Evolutionary conservation across 2,113 vertebrate species (phyloP), one percentile per base, ranked within the genome.

Genomic region (Pluvianellus socialis): DNA sequence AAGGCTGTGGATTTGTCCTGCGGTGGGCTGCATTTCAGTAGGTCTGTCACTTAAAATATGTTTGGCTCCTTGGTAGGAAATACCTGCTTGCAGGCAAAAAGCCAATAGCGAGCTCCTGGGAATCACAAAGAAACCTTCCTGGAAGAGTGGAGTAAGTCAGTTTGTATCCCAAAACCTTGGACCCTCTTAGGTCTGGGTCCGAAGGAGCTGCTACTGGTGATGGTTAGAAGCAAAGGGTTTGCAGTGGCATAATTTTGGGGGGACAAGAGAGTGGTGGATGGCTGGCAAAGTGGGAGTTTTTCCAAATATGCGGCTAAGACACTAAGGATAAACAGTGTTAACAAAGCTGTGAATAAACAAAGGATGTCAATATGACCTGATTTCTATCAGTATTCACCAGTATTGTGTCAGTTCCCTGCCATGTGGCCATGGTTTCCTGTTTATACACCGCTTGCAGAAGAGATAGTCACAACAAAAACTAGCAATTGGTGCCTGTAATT

Each of bases 301-400:
- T 90, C 77, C 66, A 7, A 11, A 76, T 50, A 32, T 3, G 14
- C 38, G 71, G 40, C 75, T 59, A 35, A 84, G 90, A 70, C 14
- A 5, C 13, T 63, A n/a, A 53, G 74, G 86, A 70, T 44, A 83
- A 96, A 77, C 73, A 82, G 58, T 1, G 47, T 32, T 85, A 92
- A 84, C 73, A 68, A 88, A 84, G 79, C 76, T 50, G 40, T 8
- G 86, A 27, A 32, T 81, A 89, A 96, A 79, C 88, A 89, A 73
- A 88, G 92, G 92, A 96, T 82, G 93, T 44, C 76, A 77, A 79
- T 61, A 47, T 61, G 86, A 71, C 30, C 95, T 79, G 93, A 82
- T 90, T 91, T 86, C 76, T 66, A 8, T 38, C 65, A 77, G 38
- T 9, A 5, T 38, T 56, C 9, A 8, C 61, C 40, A 44, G 58